Conservation (phyloP, 2,888 invertebrate species). For the Epiperipatus broadwayi region DNA sequence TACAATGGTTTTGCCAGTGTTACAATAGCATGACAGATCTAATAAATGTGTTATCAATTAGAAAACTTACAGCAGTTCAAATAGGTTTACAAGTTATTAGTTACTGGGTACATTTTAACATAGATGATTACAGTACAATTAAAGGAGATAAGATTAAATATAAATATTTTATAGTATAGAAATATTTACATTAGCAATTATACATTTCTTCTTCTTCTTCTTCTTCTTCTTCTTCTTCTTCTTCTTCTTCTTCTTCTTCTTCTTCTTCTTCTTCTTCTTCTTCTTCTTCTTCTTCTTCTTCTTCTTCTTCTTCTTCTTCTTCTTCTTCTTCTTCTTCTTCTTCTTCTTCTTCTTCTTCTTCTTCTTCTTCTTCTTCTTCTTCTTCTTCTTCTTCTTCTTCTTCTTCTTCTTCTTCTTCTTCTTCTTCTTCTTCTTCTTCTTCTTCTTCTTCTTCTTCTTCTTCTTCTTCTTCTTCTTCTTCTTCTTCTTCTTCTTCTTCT, state of each 20-base stretch:
- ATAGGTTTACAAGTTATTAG: too few species aligned
- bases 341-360: background rate
- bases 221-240: background rate
- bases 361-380: background rate
- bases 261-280: background rate
- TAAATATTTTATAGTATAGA: too few species aligned
- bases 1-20: too few species aligned
- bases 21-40: too few species aligned
- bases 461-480: background rate
- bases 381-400: background rate
- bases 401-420: background rate
- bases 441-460: background rate
- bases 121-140: too few species aligned
- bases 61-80: too few species aligned
- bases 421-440: background rate
- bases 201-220: too few species aligned
- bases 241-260: background rate
- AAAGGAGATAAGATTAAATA: too few species aligned
- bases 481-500: background rate
- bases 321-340: background rate
- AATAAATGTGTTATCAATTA: too few species aligned
- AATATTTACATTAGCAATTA: too few species aligned
- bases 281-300: background rate
- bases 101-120: too few species aligned
- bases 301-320: background rate